Base-by-base conservation (phyloP, 2,797 vertebrate species). In the Adelosebastes latens region DNA sequence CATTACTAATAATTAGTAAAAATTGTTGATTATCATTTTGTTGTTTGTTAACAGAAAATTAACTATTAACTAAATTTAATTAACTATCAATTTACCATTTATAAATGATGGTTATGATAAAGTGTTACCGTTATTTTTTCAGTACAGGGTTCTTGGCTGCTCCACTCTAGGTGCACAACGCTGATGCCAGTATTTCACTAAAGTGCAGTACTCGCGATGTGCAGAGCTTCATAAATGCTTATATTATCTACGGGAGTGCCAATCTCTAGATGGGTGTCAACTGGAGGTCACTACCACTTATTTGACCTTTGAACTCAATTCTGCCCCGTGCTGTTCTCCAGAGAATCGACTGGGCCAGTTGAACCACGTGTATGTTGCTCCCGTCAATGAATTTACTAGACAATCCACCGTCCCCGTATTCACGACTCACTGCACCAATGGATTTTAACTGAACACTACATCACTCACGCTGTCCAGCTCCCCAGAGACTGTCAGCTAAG, bases 261-360 rank as follows among this genome's bases (percentile, higher is more conserved):
- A 85, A 62, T 89, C 59, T 76, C 22, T 71, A 77, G 75, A 93
- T 88, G 74, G 70, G 72, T 76, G 83, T 91, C 82, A 90, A 88
- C 69, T 22, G 11, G 65, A 91, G 88, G 90, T 92, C 85, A 83
- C 82, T 66, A 22, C 58, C 71, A 84, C 75, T 90, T 82, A 85
- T 88, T 88, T 90, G 87, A 91, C 73, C 84, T 91, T 42, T 89
- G 86, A 91, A 81, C 87, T 87, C 63, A 81, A 68, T 81, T 71
- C 77, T 78, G 65, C 46, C 72, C 60, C 1, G 2, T n/a, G 49
- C 60, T 61, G 22, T 82, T 74, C 83, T 80, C 86, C 11, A 16
- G 82, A 75, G 72, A 55, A 78, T 75, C 11, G 64, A 66, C 66
- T 32, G 42, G 53, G 73, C 62, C 49, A 22, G 74, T 60, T 71